Percentiles rank a stretch among this genome's conserved stretches.
phyloP scores from a whole-genome alignment of 2,113 vertebrate genomes.

The Chlorodrepanis virens region DNA sequence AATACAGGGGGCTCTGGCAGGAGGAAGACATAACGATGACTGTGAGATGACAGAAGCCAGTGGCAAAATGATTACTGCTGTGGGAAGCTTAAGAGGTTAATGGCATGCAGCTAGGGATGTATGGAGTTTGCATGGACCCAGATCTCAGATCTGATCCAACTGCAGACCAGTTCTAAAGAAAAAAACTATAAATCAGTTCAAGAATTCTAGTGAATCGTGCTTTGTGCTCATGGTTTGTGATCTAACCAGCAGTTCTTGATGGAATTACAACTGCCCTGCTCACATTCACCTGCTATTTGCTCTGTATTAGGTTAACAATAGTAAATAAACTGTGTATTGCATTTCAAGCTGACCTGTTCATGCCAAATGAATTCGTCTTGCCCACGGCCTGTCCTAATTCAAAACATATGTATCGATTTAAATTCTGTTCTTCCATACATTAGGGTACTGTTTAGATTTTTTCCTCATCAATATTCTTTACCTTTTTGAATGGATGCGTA shows the following conservation, averaged over 20 bases:
- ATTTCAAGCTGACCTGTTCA: constrained; percentile 21
- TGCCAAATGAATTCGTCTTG: constrained; percentile 6
- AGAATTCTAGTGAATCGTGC: not conserved
- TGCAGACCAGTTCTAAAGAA: not conserved
- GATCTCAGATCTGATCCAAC: not conserved
- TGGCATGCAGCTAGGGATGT: not conserved
- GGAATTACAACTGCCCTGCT: constrained; percentile 8
- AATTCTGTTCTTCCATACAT: not conserved
- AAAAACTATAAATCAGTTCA: constrained; percentile 4
- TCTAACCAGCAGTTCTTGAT: not conserved
- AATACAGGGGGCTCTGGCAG: not conserved
- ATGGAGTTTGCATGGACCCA: not conserved
- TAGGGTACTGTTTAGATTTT: constrained; percentile 7
- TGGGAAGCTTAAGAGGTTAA: not conserved
- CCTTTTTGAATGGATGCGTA: not conserved
- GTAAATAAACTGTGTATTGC: constrained; percentile 36
- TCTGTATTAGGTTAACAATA: constrained; percentile 45
- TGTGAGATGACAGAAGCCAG: not conserved
- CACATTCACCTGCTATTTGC: constrained; percentile 16
- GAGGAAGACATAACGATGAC: not conserved
- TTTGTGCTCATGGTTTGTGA: constrained; percentile 9
- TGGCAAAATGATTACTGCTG: not conserved
- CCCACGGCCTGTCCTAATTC: constrained; percentile 12
- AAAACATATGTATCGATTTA: not conserved
- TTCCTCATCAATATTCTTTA: not conserved